A percentile compares a stretch with the other conserved stretches of the same genome.
These are phyloP conservation scores for Leucoraja ocellata DNA, from an alignment of 2,797 vertebrate genomes.

Conservation along the genomic window DNA sequence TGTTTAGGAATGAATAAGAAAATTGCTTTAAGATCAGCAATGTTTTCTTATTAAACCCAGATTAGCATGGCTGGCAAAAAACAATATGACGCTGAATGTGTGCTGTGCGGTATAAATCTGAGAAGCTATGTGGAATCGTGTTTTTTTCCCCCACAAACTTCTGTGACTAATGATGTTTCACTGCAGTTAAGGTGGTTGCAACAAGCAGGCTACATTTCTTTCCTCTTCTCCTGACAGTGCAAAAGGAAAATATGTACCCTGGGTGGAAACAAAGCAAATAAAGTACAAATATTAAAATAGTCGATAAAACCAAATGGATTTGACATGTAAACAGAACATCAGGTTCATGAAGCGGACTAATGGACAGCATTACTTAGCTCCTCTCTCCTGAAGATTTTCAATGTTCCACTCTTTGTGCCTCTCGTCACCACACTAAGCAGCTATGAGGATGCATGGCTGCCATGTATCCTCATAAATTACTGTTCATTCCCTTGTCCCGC, in stretches of 20 bases:
- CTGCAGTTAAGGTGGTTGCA: not conserved
- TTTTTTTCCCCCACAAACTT: not conserved
- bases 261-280: not conserved
- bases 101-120: not conserved
- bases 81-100: not conserved
- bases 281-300: not conserved
- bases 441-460: not conserved
- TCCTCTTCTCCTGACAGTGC: not conserved
- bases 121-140: not conserved
- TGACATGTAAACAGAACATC: not conserved
- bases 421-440: not conserved
- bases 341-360: slow-evolving; percentile 11
- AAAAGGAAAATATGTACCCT: not conserved
- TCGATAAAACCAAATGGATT: not conserved
- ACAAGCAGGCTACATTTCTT: not conserved
- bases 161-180: not conserved
- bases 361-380: not conserved
- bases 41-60: slow-evolving; percentile 35
- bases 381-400: not conserved
- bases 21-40: not conserved
- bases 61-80: not conserved
- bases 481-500: not conserved
- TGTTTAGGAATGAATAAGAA: not conserved
- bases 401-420: not conserved
- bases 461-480: not conserved